These are phyloP conservation scores for Diabrotica undecimpunctata DNA, from an alignment of 1,140 invertebrate species.

Conservation along the genomic window DNA sequence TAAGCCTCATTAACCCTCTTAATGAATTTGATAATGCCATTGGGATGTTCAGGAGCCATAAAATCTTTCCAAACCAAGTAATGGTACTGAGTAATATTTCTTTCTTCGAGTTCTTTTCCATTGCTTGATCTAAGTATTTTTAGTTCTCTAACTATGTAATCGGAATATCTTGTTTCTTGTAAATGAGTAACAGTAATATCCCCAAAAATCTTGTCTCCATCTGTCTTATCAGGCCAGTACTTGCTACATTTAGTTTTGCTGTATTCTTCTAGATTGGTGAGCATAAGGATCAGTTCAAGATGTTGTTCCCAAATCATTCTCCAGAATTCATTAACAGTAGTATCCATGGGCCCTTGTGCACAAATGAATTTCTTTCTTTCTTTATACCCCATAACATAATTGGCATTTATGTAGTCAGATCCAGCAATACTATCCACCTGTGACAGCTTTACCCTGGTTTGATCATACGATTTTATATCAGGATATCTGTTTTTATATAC, in stretches of 20 bases:
- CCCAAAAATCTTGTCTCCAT: constrained; percentile 72
- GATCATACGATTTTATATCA: constrained; percentile 89
- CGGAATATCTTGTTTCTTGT: constrained; percentile 71
- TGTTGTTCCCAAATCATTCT: constrained; percentile 97
- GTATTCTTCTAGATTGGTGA: constrained; percentile 91
- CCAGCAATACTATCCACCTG: constrained; percentile 72
- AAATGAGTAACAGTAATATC: constrained; percentile 75
- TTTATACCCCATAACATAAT: constrained; percentile 87
- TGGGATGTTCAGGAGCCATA: constrained; percentile 86
- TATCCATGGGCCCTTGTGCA: constrained; percentile 89
- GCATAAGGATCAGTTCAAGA: constrained; percentile 86
- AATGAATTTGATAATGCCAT: constrained; percentile 86
- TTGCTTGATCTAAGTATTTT: constrained; percentile 55
- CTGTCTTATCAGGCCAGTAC: constrained; percentile 85
- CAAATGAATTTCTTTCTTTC: constrained; percentile 92
- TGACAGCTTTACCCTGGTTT: constrained; percentile 79
- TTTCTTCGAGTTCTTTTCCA: constrained; percentile 61
- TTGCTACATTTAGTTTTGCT: constrained; percentile 90
- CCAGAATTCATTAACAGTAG: constrained; percentile 94
- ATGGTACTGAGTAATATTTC: constrained; percentile 86
- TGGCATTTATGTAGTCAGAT: constrained; percentile 91
- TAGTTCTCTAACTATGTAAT: constrained; percentile 77
- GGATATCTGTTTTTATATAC: constrained; percentile 82
- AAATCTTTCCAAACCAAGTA: constrained; percentile 95
- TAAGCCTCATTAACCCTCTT: constrained; percentile 86